Percentiles rank a stretch among this genome's conserved stretches.
phyloP scores from a whole-genome alignment of 2,888 invertebrate species.

The Seladonia tumulorum region DNA sequence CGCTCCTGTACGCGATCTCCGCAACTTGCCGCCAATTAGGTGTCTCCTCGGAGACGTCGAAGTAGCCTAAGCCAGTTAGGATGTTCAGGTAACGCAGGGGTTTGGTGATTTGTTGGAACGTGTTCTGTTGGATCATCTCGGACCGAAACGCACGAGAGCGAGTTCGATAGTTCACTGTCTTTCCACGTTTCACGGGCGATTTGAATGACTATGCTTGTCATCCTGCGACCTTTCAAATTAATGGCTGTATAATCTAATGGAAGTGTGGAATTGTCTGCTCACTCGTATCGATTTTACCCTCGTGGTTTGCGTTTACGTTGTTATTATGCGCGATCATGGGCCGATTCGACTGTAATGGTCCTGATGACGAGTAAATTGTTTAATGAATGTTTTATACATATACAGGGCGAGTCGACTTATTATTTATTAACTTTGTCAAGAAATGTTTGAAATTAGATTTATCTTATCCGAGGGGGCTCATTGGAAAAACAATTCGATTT shows the following conservation, averaged over 20 bases:
- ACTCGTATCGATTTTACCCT: conserved; percentile 29
- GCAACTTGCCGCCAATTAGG: rapidly evolving
- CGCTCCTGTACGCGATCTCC: background rate
- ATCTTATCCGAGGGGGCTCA: too few species aligned
- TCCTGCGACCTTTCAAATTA: background rate
- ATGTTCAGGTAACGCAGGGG: conserved; percentile 51
- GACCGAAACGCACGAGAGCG: background rate
- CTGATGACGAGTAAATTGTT: background rate
- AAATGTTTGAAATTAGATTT: too few species aligned
- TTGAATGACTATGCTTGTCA: background rate
- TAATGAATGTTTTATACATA: background rate
- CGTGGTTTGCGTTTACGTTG: conserved; percentile 1
- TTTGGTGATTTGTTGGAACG: conserved; percentile 28
- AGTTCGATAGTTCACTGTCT: background rate
- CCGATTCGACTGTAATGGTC: background rate
- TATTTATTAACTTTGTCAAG: too few species aligned
- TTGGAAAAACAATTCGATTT: too few species aligned
- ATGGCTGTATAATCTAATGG: background rate
- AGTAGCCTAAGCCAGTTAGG: conserved; percentile 46
- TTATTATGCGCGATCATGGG: background rate
- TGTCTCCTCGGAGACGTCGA: background rate
- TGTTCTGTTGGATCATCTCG: conserved; percentile 48
- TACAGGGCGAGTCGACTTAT: too few species aligned
- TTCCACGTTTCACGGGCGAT: background rate
- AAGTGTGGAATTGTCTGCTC: background rate